phyloP scores from a whole-genome alignment of 2,888 invertebrate genomes.

The Suillia variegata region DNA sequence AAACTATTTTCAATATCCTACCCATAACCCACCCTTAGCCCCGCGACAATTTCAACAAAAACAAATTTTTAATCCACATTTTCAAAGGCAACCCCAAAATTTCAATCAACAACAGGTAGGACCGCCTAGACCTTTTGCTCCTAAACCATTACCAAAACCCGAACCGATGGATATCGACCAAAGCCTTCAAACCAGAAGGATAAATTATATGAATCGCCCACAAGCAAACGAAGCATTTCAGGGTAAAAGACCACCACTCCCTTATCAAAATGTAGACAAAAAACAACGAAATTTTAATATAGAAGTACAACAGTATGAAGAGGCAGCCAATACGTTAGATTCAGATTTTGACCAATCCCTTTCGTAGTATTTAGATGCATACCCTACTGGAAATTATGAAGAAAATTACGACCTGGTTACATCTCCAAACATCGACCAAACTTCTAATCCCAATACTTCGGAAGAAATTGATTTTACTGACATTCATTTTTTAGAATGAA shows the following conservation, averaged over 20 bases:
- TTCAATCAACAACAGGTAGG: neutral
- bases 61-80: constrained; percentile 1
- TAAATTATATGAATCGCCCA: constrained; percentile 24
- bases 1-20: neutral
- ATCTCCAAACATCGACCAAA: no score
- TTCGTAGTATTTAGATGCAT: no score
- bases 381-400: no score
- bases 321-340: neutral
- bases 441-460: no score
- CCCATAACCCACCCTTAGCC: neutral
- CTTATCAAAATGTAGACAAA: neutral
- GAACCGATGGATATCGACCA: constrained; percentile 24
- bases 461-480: no score
- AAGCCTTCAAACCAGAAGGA: constrained; percentile 6
- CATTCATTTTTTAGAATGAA: no score
- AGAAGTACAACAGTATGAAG: no score
- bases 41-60: neutral
- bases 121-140: constrained; percentile 7
- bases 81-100: constrained; percentile 2
- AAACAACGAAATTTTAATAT: constrained; percentile 21
- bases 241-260: constrained; percentile 23
- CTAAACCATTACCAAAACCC: constrained; percentile 12
- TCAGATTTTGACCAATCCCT: neutral
- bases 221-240: constrained; percentile 5
- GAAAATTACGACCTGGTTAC: no score